phyloP scores from a whole-genome alignment of 2,888 invertebrate genomes.

The Drosophila neoperkinsi region DNA sequence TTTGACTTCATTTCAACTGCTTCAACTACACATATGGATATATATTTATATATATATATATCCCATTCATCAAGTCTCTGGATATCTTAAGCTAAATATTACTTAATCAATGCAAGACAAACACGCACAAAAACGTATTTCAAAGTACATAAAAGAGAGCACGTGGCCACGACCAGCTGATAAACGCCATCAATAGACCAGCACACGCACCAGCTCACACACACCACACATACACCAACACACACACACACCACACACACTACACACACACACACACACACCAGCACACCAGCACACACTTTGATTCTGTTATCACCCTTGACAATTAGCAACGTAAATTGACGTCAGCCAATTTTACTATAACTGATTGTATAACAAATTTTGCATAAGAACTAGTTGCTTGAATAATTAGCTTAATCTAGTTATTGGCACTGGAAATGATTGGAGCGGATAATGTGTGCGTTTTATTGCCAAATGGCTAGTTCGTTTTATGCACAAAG shows the following conservation, averaged over 20 bases:
- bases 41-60: neutral
- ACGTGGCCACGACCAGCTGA: slow-evolving; percentile 48
- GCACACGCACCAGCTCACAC: neutral
- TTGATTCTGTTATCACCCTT: slow-evolving; percentile 38
- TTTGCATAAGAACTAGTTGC: slow-evolving; percentile 9
- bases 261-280: neutral
- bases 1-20: neutral
- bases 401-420: neutral
- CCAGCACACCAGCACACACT: neutral
- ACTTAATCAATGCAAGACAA: neutral
- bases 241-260: neutral
- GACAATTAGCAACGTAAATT: slow-evolving; percentile 53
- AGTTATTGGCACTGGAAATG: neutral
- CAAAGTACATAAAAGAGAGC: slow-evolving; percentile 27
- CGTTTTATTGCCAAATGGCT: neutral
- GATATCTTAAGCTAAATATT: neutral
- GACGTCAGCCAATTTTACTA: slow-evolving; percentile 47
- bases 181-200: slow-evolving; percentile 29
- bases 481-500: too few species aligned
- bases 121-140: slow-evolving; percentile 22
- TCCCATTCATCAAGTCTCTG: neutral
- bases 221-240: neutral
- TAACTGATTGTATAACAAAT: slow-evolving; percentile 1
- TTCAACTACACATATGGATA: neutral
- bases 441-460: neutral